Conservation (phyloP, 2,113 vertebrate genomes). For the Urocitellus parryii region DNA sequence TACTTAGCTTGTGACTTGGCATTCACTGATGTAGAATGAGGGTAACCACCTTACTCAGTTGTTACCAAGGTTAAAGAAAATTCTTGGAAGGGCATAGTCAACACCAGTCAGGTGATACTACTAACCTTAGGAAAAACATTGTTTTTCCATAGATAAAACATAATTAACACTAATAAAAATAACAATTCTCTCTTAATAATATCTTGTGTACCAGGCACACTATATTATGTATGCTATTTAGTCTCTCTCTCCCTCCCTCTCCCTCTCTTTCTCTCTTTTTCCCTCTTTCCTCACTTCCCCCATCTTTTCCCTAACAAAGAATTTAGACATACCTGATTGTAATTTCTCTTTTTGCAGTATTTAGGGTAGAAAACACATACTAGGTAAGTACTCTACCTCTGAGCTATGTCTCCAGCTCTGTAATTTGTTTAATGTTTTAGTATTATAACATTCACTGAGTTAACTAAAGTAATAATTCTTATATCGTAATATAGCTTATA, state of each 20-base stretch:
- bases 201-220: background rate
- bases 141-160: background rate
- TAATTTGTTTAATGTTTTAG: background rate
- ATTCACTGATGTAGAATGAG: background rate
- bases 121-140: background rate
- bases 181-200: background rate
- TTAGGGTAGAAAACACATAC: background rate
- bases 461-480: background rate
- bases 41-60: background rate
- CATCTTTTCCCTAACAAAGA: background rate
- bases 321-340: background rate
- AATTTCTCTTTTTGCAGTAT: background rate
- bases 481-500: background rate
- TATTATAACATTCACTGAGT: background rate
- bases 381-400: background rate
- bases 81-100: background rate
- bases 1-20: background rate
- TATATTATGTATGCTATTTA: background rate
- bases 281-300: fast-evolving
- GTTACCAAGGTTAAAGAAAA: background rate
- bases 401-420: too few species aligned
- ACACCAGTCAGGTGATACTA: background rate
- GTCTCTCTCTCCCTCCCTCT: background rate
- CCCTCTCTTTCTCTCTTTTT: background rate
- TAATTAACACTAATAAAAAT: background rate